Base-by-base conservation (phyloP, 2,113 vertebrate species). In the Lamprotornis superbus region DNA sequence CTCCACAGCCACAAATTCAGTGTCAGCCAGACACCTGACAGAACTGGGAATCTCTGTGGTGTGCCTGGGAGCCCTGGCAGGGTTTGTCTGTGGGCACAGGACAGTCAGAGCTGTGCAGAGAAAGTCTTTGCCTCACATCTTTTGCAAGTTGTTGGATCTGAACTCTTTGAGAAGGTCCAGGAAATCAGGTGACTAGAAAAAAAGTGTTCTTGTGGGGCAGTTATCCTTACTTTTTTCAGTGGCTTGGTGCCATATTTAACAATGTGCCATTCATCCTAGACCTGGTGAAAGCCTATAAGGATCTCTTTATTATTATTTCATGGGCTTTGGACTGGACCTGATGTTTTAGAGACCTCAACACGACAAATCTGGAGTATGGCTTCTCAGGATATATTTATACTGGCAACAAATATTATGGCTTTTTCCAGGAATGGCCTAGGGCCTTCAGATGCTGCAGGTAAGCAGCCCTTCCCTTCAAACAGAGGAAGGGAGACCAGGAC, bases 21-120 rank as follows among this genome's bases (percentile, higher is more conserved):
- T 3, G 1, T 49, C 1, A 1, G 14, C 4, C 17, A 17, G 61
- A 47, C 27, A 35, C 16, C 24, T 4, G 2, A 23, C 22, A 39
- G 56, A 74, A 23, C n/a, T 46, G 69, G 35, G 40, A 40, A 31
- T 81, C 47, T 63, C 27, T 0, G 0, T 3, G 8, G 22, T 46
- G 14, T 47, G 24, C 13, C 12, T 53, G 59, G 17, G 27, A n/a
- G 12, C 27, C 65, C n/a, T 2, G 2, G 27, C 18, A 39, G 37
- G 21, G 11, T 78, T 63, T 92, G 17, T 50, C 37, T 55, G 19
- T 52, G 50, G 25, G 22, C 35, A 59, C 1, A 2, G 65, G 28
- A 46, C 1, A 10, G 20, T 24, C 31, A 71, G 56, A 74, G 15
- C 27, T 75, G n/a, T 44, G 83, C 1, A 2, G 28, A 33, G 33